These are phyloP conservation scores for Castor canadensis DNA, from an alignment of 2,113 vertebrate species.

Conservation along the genomic window DNA sequence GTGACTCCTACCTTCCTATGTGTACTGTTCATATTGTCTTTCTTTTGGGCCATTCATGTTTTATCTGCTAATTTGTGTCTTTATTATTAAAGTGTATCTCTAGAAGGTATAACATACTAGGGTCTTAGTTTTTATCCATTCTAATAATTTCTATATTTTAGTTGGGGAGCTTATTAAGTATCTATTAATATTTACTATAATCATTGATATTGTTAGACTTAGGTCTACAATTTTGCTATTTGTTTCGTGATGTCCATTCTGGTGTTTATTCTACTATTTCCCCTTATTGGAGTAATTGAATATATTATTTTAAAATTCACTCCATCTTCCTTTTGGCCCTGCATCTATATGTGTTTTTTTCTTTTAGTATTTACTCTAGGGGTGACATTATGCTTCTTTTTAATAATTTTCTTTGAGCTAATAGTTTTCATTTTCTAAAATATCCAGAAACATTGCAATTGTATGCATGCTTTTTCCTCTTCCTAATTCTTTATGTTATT, in stretches of 20 bases:
- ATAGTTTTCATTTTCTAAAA: constrained; percentile 4
- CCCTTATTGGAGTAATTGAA: neutral
- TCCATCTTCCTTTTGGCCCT: neutral
- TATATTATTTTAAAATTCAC: neutral
- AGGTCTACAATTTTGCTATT: neutral
- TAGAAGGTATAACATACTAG: neutral
- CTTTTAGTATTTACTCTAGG: neutral
- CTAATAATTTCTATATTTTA: neutral
- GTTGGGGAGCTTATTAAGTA: neutral
- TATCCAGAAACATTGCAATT: neutral
- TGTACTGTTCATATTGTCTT: neutral
- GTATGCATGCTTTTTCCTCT: neutral
- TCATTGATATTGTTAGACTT: neutral
- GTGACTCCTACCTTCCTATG: neutral
- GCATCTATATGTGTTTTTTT: neutral
- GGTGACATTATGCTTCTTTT: neutral
- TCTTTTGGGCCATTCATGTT: neutral
- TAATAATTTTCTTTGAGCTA: neutral
- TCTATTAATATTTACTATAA: neutral
- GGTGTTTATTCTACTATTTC: neutral
- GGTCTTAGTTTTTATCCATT: neutral
- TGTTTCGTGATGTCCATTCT: neutral
- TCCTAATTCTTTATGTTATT: neutral
- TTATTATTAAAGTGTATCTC: neutral
- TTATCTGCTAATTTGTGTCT: neutral